These are phyloP conservation scores for Lochmaea crataegi DNA, from an alignment of 2,888 invertebrate genomes.

Conservation along the genomic window DNA sequence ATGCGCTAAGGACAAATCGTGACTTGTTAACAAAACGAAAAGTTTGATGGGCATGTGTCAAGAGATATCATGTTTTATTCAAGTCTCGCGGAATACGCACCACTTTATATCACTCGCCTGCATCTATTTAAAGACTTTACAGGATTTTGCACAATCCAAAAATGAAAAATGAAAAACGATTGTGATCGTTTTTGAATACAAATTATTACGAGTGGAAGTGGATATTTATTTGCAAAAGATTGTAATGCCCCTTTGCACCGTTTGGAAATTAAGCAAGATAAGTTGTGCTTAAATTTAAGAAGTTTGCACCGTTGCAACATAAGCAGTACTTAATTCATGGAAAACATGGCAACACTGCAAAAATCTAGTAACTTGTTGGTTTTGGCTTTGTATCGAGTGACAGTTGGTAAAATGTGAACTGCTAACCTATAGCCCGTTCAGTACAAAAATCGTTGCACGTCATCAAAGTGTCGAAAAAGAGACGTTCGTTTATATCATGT, in stretches of 20 bases:
- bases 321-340: too few species aligned
- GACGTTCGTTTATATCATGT: too few species aligned
- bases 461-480: too few species aligned
- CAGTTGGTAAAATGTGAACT: too few species aligned
- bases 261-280: too few species aligned
- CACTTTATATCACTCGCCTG: slow-evolving; percentile 48
- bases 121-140: slow-evolving; percentile 43
- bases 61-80: slow-evolving; percentile 52
- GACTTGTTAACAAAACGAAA: slow-evolving; percentile 46
- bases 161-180: slow-evolving; percentile 15
- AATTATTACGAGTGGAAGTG: not conserved
- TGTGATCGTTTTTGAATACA: slow-evolving; percentile 1
- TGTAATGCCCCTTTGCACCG: not conserved
- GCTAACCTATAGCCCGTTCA: too few species aligned
- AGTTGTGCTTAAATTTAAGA: too few species aligned
- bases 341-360: too few species aligned
- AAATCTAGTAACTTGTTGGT: too few species aligned
- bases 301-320: too few species aligned
- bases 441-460: too few species aligned
- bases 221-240: not conserved
- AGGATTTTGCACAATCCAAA: slow-evolving; percentile 34
- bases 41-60: slow-evolving; percentile 51
- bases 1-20: slow-evolving; percentile 35
- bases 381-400: too few species aligned
- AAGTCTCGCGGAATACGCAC: slow-evolving; percentile 46